Evolutionary conservation across 2,113 vertebrate genomes (phyloP), one percentile per base, ranked within the genome.

Genomic region (Oxyura jamaicensis): DNA sequence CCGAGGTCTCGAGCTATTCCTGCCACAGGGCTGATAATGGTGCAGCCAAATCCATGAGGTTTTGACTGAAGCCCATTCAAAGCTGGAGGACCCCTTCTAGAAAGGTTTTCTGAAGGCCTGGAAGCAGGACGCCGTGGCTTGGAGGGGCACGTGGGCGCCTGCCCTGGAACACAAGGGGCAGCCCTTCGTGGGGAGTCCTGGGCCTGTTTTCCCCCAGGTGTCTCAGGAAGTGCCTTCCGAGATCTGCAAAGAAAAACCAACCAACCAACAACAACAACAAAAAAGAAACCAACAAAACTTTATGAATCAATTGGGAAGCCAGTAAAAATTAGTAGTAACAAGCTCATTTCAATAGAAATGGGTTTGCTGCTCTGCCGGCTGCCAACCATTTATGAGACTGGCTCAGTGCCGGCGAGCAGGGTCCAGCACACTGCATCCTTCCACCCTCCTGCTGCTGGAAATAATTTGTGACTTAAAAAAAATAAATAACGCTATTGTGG

Each of bases 401-500:
- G 97, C 97, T 33, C 83, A 58, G 73, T 96, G 97, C 97, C 96
- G 86, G 95, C 46, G 3, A 21, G 93, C 96, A 58, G 97, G 95
- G 96, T 97, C 97, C 95, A 92, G 42, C 92, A 75, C 67, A 92
- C 96, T 84, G 95, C 94, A 95, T 97, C 97, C 97, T 93, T 97
- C 97, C 95, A 95, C 97, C 97, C 97, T 98, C 97, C 96, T 97
- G 97, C 97, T 97, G 97, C 97, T 98, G 98, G 97, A 98, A 98
- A 97, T 96, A 93, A 97, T 97, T 97, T 95, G 83, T 97, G 95
- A 97, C 97, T 97, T 94, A 94, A 97, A 95, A 97, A 98, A 97
- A 98, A 98, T 73, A 98, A 98, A 92, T 96, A 97, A 95, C 77
- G 25, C 89, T 91, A 92, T 95, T 96, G 97, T 95, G 92, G 86